Percentiles rank a stretch among this genome's conserved stretches.
Evolutionary conservation across 2,113 vertebrate genomes (phyloP).

Genomic region (Furnarius figulus): DNA sequence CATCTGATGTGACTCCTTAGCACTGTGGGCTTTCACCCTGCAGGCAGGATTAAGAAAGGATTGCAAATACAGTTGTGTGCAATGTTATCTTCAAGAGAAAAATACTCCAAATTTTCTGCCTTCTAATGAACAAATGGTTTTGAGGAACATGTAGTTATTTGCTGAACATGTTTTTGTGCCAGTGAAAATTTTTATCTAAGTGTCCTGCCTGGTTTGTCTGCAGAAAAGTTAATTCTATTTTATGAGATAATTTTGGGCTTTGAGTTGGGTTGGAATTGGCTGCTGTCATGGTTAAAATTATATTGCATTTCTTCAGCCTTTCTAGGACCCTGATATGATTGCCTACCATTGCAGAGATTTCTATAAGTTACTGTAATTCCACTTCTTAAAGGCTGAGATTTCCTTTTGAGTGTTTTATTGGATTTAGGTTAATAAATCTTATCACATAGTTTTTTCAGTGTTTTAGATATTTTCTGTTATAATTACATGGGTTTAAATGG

Average conservation of each 20-base stretch:
- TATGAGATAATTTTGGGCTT: neutral
- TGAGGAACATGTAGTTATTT: neutral
- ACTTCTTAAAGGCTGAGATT: neutral
- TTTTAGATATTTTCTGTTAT: neutral
- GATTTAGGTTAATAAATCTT: neutral
- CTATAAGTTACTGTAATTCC: neutral
- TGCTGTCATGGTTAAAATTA: neutral
- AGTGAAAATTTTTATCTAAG: slow-evolving; percentile 7
- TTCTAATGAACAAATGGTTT: neutral
- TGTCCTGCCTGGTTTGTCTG: neutral
- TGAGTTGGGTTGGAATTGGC: neutral
- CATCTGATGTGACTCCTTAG: neutral
- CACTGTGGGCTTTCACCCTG: neutral
- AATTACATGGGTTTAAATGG: neutral
- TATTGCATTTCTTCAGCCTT: neutral
- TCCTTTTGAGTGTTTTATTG: neutral
- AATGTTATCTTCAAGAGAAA: neutral
- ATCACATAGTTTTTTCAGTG: neutral
- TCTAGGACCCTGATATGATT: neutral
- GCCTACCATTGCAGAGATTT: neutral
- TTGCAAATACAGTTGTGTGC: neutral
- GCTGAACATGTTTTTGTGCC: neutral
- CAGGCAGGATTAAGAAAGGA: neutral
- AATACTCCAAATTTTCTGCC: neutral
- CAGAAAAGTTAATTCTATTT: neutral